Conservation (phyloP, 2,888 invertebrate genomes). For the Brenthis daphne region DNA sequence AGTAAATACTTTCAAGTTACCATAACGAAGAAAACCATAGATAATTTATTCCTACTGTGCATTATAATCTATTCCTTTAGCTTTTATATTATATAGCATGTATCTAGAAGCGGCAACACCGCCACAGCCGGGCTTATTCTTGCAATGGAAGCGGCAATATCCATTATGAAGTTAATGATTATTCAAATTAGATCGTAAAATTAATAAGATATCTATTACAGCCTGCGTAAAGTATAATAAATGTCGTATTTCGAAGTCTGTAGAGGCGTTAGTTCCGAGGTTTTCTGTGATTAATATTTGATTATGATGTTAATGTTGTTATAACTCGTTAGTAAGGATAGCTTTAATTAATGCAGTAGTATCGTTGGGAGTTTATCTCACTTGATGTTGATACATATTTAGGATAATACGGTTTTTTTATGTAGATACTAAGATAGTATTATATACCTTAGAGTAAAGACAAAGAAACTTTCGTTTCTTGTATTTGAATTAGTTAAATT, state of each 20-base stretch:
- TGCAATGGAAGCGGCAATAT: conserved; percentile 16
- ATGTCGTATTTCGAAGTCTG: conserved; percentile 29
- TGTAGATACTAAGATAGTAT: neutral
- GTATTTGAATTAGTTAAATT: too few species aligned
- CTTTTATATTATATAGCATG: neutral
- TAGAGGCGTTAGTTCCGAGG: conserved; percentile 24
- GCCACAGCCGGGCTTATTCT: conserved; percentile 9
- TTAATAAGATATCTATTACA: conserved; percentile 38
- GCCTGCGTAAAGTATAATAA: conserved; percentile 25
- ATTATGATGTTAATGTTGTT: conserved; percentile 15
- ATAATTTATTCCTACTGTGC: too few species aligned
- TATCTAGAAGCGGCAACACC: neutral
- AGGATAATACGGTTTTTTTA: neutral
- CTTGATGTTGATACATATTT: neutral
- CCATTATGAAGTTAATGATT: conserved; percentile 33
- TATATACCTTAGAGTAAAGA: too few species aligned
- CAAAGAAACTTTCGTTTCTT: too few species aligned
- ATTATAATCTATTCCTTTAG: too few species aligned
- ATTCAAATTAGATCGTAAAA: conserved; percentile 39
- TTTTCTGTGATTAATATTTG: conserved; percentile 16
- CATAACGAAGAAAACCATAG: too few species aligned
- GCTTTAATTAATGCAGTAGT: conserved; percentile 5
- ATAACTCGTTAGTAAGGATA: neutral
- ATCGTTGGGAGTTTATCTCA: neutral
- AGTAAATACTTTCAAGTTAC: too few species aligned